Percentiles rank a stretch among this genome's conserved stretches.
Evolutionary conservation across 2,888 invertebrate genomes (phyloP).

Genomic region (Beris chalybata): DNA sequence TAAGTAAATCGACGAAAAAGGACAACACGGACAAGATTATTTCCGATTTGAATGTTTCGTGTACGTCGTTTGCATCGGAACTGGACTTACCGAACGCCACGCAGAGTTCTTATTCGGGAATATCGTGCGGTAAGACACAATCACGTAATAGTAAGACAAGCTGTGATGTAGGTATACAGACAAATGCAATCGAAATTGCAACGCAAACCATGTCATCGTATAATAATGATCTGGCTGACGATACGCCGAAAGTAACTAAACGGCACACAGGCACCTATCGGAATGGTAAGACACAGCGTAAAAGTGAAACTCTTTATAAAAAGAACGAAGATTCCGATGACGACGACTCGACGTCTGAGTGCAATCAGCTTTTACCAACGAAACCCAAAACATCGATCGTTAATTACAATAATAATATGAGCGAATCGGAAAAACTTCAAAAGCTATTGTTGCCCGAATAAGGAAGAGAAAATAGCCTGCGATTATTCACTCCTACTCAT

Average conservation of each 20-base stretch:
- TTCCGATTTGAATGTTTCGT: conserved; percentile 50
- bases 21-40: conserved; percentile 43
- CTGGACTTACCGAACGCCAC: conserved; percentile 53
- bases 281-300: background rate
- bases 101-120: conserved; percentile 57
- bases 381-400: conserved; percentile 44
- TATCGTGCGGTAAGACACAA: conserved; percentile 54
- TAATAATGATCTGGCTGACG: conserved; percentile 31
- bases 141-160: conserved; percentile 61
- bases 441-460: conserved; percentile 52
- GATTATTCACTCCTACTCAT: too few species aligned
- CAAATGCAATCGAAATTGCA: conserved; percentile 60
- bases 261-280: background rate
- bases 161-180: conserved; percentile 63
- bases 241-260: background rate
- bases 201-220: conserved; percentile 52
- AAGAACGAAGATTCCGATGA: conserved; percentile 40
- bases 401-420: conserved; percentile 44
- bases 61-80: conserved; percentile 55
- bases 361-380: conserved; percentile 47
- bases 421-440: conserved; percentile 56
- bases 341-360: conserved; percentile 48
- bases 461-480: too few species aligned
- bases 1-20: conserved; percentile 40
- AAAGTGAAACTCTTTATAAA: background rate